phyloP scores from a whole-genome alignment of 1,140 invertebrate genomes.

The Melitaea cinxia region DNA sequence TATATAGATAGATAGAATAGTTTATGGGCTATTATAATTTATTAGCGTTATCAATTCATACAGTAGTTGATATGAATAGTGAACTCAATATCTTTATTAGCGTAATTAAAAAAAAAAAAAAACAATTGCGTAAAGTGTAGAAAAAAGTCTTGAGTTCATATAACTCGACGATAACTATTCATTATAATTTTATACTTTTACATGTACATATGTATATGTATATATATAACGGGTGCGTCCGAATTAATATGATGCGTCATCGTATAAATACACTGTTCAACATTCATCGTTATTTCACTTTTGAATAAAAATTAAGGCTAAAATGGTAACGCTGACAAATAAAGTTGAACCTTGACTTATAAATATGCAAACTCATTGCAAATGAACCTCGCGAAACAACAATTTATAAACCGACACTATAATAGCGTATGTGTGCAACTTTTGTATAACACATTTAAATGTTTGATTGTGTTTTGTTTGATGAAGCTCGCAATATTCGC shows the following conservation, averaged over 20 bases:
- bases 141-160: too few species aligned
- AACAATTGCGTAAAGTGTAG: too few species aligned
- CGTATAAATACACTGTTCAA: too few species aligned
- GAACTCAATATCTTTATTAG: not conserved
- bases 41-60: not conserved
- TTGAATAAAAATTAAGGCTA: not conserved
- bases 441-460: not conserved
- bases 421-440: not conserved
- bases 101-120: too few species aligned
- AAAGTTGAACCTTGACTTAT: not conserved
- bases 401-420: not conserved
- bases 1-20: slow-evolving; percentile 11
- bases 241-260: too few species aligned
- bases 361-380: not conserved
- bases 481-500: not conserved
- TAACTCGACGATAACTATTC: too few species aligned
- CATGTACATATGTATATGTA: too few species aligned
- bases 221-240: too few species aligned
- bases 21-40: not conserved
- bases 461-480: not conserved
- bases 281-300: too few species aligned
- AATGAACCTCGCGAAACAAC: not conserved
- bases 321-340: not conserved
- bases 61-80: not conserved
- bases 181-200: too few species aligned